phyloP scores from a whole-genome alignment of 2,888 invertebrate species.

The Agrotis puta region DNA sequence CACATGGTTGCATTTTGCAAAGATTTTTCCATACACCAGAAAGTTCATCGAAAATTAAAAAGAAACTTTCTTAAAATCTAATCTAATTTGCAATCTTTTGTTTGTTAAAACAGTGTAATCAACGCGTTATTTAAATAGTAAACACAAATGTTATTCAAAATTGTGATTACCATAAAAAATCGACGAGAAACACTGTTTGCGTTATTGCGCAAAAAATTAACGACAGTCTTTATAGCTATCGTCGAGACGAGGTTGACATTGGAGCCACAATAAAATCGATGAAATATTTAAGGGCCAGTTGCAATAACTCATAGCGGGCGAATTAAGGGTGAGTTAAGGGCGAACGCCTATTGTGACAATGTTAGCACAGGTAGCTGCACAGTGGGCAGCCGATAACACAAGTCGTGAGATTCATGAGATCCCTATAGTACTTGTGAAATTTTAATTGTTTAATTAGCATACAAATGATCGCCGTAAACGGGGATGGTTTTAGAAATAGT shows the following conservation, averaged over 20 bases:
- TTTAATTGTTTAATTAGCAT: slow-evolving; percentile 71
- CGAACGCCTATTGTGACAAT: slow-evolving; percentile 77
- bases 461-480: slow-evolving; percentile 59
- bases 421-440: slow-evolving; percentile 67
- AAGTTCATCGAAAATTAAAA: background rate
- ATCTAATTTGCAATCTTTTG: slow-evolving; percentile 15
- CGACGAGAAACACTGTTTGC: slow-evolving; percentile 78
- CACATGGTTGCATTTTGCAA: background rate
- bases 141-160: slow-evolving; percentile 55
- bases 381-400: slow-evolving; percentile 76
- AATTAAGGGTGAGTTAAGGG: slow-evolving; percentile 77
- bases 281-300: slow-evolving; percentile 88
- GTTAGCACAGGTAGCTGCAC: slow-evolving; percentile 85
- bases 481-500: slow-evolving; percentile 32
- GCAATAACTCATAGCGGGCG: slow-evolving; percentile 84
- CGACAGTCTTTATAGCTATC: slow-evolving; percentile 83
- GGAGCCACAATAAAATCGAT: slow-evolving; percentile 91
- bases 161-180: slow-evolving; percentile 71
- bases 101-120: slow-evolving; percentile 17
- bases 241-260: slow-evolving; percentile 89
- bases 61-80: background rate
- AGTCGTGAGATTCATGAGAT: slow-evolving; percentile 65
- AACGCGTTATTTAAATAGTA: slow-evolving; percentile 40
- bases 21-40: background rate
- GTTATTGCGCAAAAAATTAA: slow-evolving; percentile 82